Base-by-base conservation (phyloP, 2,888 invertebrate species). In the Amphipoea oculea region DNA sequence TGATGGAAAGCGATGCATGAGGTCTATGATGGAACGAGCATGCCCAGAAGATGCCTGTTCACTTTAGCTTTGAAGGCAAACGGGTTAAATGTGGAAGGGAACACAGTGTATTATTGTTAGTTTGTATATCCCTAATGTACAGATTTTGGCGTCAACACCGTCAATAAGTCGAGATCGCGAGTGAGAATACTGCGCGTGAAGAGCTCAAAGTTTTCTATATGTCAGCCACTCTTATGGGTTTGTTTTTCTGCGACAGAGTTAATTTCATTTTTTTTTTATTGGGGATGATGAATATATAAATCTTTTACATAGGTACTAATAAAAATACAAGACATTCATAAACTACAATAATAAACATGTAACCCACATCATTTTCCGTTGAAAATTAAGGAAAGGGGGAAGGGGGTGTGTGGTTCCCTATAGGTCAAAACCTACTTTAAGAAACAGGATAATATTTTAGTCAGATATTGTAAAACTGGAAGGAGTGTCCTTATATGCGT, bases 201-300 rank as follows among this genome's bases (percentile, higher is more conserved):
- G 20, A 2, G 6, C 23, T 66, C 23, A 6, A 29, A 65, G 2
- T 36, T 2, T 20, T 65, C 40, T 6, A 66, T 66, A 40, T 66
- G 2, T 20, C 20, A 51, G 51, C 11, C 3, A 40, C 20, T 36
- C 11, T 36, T 65, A 36, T 4, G 23, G 57, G 12, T 60, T 60
- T 66, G 23, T 7, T 40, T 40, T 66, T 66, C 3, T 40, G 40
- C 6, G 6, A 23, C 12, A 0, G 12, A 29, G n/a, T 4, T 14
- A 11, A n/a, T 60, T n/a, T 60, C 0, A 17, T 17, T 20, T 12
- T 40, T 66, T 23, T 66, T 66, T 23, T 6, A 0, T 23, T 23
- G 5, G 11, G 3, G 0, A 2, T 0, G 4, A 11, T 5, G 2
- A 65, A 11, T 5, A 2, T n/a, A n/a, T n/a, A n/a, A n/a, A n/a